phyloP scores from a whole-genome alignment of 2,888 invertebrate genomes.

The Cerastis rubricosa region DNA sequence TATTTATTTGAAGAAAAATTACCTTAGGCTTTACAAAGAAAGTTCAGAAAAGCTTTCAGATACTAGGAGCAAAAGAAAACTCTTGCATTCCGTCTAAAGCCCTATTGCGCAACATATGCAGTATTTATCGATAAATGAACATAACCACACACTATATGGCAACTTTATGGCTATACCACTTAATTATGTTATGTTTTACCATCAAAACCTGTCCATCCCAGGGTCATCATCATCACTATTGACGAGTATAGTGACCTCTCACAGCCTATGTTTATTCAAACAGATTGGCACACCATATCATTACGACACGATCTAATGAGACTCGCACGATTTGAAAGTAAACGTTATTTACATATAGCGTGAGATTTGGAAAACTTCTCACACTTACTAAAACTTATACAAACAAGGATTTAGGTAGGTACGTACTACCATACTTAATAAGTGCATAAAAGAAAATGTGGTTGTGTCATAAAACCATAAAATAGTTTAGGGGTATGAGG shows the following conservation, averaged over 20 bases:
- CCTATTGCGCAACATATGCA: neutral
- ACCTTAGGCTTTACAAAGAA: neutral
- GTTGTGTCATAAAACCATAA: too few species aligned
- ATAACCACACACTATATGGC: neutral
- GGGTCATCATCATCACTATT: constrained; percentile 19
- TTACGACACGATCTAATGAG: constrained; percentile 54
- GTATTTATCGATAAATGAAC: neutral
- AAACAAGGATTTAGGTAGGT: constrained; percentile 15
- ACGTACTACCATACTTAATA: too few species aligned
- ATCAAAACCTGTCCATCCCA: neutral
- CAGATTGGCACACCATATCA: constrained; percentile 56
- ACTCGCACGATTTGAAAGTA: constrained; percentile 60
- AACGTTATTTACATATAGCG: constrained; percentile 51
- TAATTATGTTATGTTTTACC: constrained; percentile 13
- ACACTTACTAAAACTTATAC: constrained; percentile 42
- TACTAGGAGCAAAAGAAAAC: neutral
- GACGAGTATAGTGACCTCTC: constrained; percentile 20
- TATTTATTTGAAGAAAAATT: too few species aligned
- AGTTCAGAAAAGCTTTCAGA: neutral
- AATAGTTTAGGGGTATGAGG: too few species aligned
- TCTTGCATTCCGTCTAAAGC: too few species aligned
- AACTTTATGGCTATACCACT: neutral
- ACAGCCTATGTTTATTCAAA: constrained; percentile 51
- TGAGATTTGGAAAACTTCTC: constrained; percentile 57
- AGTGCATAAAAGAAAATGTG: too few species aligned